These are phyloP conservation scores for Bathynomus jamesi DNA, from an alignment of 1,140 invertebrate species.

Conservation along the genomic window DNA sequence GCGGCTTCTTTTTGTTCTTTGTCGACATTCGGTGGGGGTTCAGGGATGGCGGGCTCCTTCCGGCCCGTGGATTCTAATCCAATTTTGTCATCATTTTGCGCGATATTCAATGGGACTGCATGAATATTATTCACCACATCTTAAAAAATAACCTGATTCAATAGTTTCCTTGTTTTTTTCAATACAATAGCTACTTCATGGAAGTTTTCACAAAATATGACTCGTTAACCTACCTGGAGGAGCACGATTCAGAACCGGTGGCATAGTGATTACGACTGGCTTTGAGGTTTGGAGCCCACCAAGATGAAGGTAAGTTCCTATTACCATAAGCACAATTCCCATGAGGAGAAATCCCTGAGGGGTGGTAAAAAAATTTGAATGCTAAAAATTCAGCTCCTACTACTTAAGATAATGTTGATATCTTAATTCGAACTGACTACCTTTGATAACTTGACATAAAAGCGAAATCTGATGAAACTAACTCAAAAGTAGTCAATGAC, in stretches of 20 bases:
- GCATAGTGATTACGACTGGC: background rate
- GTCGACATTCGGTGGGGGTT: background rate
- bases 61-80: no score
- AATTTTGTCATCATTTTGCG: no score
- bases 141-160: background rate
- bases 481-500: no score
- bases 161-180: background rate
- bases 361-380: background rate
- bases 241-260: background rate
- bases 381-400: background rate
- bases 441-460: no score
- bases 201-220: background rate
- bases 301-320: slow-evolving; percentile 24
- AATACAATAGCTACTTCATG: background rate
- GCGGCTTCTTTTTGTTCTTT: background rate
- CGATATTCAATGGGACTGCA: no score
- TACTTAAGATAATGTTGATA: background rate
- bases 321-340: slow-evolving; percentile 23
- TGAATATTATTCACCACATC: background rate
- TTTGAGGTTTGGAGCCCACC: background rate
- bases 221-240: background rate
- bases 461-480: no score
- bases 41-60: background rate
- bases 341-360: slow-evolving; percentile 26
- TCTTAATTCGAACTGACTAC: no score